Evolutionary conservation across 1,140 invertebrate genomes (phyloP).

Genomic region (silkworm (Bombyx mori)): DNA sequence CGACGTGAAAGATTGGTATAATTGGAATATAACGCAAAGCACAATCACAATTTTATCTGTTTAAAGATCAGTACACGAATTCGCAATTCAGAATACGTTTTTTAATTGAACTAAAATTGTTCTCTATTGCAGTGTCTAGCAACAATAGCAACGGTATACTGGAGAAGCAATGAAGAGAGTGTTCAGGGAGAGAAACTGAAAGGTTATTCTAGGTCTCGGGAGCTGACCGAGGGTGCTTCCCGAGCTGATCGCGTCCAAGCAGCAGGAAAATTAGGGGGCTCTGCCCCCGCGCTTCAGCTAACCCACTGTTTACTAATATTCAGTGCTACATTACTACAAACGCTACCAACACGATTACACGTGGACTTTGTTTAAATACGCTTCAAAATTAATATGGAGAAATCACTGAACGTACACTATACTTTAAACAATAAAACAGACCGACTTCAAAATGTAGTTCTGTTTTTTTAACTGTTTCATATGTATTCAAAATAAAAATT

Average conservation of each 20-base stretch:
- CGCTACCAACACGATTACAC: conserved; percentile 1
- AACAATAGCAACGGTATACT: conserved; percentile 87
- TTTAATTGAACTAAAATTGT: conserved; percentile 2
- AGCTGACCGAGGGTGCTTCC: conserved; percentile 54
- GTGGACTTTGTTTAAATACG: too few relatives aligned
- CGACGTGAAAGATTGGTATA: too few relatives aligned
- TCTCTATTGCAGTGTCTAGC: conserved; percentile 78
- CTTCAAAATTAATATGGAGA: too few relatives aligned
- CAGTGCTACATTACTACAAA: conserved; percentile 7
- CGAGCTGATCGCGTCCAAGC: conserved; percentile 65
- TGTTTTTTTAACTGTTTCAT: too few relatives aligned
- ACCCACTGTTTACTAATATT: conserved; percentile 18
- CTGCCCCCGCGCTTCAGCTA: conserved; percentile 17
- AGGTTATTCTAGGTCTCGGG: conserved; percentile 57
- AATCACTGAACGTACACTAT: too few relatives aligned
- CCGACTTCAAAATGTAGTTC: too few relatives aligned
- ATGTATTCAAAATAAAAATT: too few relatives aligned
- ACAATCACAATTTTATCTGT: too few relatives aligned
- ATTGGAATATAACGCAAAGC: too few relatives aligned
- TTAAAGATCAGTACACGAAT: not conserved
- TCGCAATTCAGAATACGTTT: too few relatives aligned
- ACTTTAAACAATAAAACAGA: too few relatives aligned
- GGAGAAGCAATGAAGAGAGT: conserved; percentile 86
- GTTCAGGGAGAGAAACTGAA: conserved; percentile 76
- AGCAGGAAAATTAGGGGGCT: conserved; percentile 39